A percentile compares a stretch with the other conserved stretches of the same genome.
Conservation (phyloP, 1,140 invertebrate genomes). For the Berghia stephanieae region DNA sequence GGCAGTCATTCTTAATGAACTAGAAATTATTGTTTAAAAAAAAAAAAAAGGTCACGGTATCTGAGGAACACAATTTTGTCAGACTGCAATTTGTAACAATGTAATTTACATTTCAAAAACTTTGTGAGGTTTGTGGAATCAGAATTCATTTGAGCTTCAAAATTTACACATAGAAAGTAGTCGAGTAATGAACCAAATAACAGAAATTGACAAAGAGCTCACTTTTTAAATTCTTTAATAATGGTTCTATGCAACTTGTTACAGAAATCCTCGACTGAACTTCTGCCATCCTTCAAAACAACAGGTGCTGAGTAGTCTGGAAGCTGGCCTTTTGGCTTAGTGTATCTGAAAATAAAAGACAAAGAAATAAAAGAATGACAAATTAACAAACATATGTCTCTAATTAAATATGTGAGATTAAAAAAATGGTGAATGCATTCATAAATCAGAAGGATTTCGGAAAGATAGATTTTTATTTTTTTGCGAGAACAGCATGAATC, state of each 20-base stretch:
- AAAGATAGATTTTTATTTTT: no score
- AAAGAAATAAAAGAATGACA: constrained; percentile 14
- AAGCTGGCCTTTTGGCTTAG: constrained; percentile 98
- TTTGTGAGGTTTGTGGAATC: neutral
- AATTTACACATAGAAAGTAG: neutral
- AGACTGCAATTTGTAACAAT: neutral
- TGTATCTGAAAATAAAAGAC: constrained; percentile 77
- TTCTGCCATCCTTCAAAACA: constrained; percentile 87
- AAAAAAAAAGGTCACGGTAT: neutral
- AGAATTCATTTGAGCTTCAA: neutral
- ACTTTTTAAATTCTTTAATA: constrained; percentile 99
- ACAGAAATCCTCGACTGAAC: constrained; percentile 96
- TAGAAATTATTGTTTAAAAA: neutral
- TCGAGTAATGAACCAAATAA: neutral
- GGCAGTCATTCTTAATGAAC: neutral
- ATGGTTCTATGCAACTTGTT: constrained; percentile 98
- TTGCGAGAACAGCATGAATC: no score
- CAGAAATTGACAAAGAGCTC: constrained; percentile 63
- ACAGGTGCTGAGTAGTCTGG: constrained; percentile 98
- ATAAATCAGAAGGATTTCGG: no score
- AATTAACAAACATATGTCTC: no score
- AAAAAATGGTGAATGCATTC: no score
- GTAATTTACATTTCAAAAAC: neutral
- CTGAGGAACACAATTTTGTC: neutral
- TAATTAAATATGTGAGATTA: no score